Evolutionary conservation across 2,888 invertebrate genomes (phyloP).

Genomic region (Mongoloraphidia duomilia): DNA sequence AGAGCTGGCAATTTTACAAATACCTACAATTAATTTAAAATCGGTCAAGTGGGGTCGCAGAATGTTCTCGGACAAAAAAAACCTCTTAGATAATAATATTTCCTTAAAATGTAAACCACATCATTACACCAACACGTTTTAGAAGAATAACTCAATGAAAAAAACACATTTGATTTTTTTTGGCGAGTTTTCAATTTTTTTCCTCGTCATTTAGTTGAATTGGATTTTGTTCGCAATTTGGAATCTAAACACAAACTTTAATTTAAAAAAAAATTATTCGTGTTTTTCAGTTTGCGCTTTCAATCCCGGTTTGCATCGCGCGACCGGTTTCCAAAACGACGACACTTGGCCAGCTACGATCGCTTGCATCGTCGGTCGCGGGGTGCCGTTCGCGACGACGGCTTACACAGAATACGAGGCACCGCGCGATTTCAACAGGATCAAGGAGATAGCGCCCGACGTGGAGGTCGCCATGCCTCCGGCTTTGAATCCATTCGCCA

Average conservation of each 20-base stretch:
- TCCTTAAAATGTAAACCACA: no score
- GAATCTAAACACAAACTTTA: no score
- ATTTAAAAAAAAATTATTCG: not conserved
- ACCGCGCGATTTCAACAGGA: conserved; percentile 41
- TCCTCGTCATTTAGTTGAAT: not conserved
- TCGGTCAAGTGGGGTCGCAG: no score
- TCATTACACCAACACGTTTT: no score
- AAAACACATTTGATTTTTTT: conserved; percentile 8
- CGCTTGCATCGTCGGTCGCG: conserved; percentile 35
- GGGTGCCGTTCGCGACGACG: conserved; percentile 47
- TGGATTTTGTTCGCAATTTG: no score
- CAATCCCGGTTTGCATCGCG: conserved; percentile 56
- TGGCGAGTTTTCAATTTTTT: not conserved
- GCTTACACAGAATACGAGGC: conserved; percentile 54
- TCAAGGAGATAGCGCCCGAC: conserved; percentile 35
- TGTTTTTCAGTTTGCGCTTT: conserved; percentile 47
- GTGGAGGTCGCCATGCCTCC: conserved; percentile 38
- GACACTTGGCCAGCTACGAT: conserved; percentile 57
- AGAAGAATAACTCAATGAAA: no score
- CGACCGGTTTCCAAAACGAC: conserved; percentile 42
- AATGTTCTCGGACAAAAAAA: no score
- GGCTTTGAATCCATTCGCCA: conserved; percentile 47
- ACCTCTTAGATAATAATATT: no score
- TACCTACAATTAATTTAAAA: no score
- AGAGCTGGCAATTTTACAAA: no score